Base-by-base conservation (phyloP, 1,140 invertebrate species). In the Hylaeus volcanicus region DNA sequence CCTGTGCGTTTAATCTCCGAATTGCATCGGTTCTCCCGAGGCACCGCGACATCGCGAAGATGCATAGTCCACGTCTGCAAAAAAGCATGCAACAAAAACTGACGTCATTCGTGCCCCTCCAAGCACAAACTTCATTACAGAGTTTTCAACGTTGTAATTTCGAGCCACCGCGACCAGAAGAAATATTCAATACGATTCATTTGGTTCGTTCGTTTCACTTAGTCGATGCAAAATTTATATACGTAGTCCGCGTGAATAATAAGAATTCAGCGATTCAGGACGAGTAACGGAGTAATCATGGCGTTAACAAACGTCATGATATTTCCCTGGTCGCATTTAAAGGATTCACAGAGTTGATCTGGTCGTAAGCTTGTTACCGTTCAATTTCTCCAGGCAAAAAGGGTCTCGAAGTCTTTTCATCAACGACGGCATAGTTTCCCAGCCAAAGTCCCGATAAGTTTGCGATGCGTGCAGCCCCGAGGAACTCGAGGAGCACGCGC, bases 1-100 rank as follows among this genome's bases (percentile, higher is more conserved):
- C 68, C 48, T 45, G 11, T 15, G 39, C 45, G 74, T 58, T 74
- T 66, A 63, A 65, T 79, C 77, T 65, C 55, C 48, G 41, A 74
- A 66, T 79, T 79, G 61, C 71, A n/a, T 58, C 69, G 39, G 26
- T 5, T 45, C 70, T 48, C 69, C 15, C 15, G 51, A 37, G 61
- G 43, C 6, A 12, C 45, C 14, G 12, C 9, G 2, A n/a, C 3
- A 9, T 15, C 43, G 8, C 63, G 45, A 60, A 43, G 63, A 74
- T 53, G 55, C 63, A 80, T 80, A 37, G 11, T 39, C 26, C 26
- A 26, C 26, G 26, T 26, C 26, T 26, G 26, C 26, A 26, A 26
- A 26, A 26, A 26, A 26, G 26, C 26, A 26, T 26, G 26, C 26
- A 26, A 26, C 26, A 26, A 26, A 26, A 26, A 26, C 26, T 26